phyloP scores from a whole-genome alignment of 2,797 vertebrate species.

The Urosaurus nigricauda region DNA sequence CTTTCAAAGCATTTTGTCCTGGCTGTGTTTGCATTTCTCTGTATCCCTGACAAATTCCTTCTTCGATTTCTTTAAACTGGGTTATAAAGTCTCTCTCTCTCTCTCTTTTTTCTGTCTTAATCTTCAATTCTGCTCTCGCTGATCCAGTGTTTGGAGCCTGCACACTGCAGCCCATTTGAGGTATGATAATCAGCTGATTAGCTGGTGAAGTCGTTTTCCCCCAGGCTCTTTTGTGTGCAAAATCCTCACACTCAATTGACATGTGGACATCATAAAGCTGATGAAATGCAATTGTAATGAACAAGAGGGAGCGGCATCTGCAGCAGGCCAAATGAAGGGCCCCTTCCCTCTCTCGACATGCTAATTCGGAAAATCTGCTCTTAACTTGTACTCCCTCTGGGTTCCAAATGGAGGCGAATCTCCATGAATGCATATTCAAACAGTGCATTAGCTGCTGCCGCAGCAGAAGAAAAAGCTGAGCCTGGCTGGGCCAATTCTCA shows the following conservation, averaged over 20 bases:
- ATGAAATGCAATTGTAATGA: constrained; percentile 99
- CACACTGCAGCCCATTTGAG: constrained; percentile 92
- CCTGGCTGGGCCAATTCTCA: constrained; percentile 95
- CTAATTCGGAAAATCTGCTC: constrained; percentile 99
- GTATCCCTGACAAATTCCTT: constrained; percentile 77
- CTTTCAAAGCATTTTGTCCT: constrained; percentile 70
- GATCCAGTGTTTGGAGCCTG: constrained; percentile 82
- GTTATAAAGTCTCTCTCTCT: constrained; percentile 70
- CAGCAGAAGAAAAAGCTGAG: constrained; percentile 85
- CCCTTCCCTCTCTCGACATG: constrained; percentile 95
- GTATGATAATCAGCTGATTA: constrained; percentile 99
- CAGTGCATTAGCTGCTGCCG: constrained; percentile 87
- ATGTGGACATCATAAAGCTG: constrained; percentile 99
- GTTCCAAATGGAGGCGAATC: constrained; percentile 91
- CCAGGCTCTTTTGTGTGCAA: constrained; percentile 99
- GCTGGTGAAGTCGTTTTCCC: constrained; percentile 98
- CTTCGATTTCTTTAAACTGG: constrained; percentile 80
- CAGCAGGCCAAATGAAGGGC: constrained; percentile 94
- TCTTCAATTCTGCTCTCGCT: constrained; percentile 85
- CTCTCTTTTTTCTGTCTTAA: constrained; percentile 76
- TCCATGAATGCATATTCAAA: constrained; percentile 99
- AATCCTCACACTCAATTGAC: constrained; percentile 99
- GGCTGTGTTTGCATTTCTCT: constrained; percentile 61
- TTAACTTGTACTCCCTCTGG: constrained; percentile 95
- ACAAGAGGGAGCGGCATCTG: constrained; percentile 99